Percentiles rank a stretch among this genome's conserved stretches.
Evolutionary conservation across 2,888 invertebrate species (phyloP).

Genomic region (Tholera decimalis): DNA sequence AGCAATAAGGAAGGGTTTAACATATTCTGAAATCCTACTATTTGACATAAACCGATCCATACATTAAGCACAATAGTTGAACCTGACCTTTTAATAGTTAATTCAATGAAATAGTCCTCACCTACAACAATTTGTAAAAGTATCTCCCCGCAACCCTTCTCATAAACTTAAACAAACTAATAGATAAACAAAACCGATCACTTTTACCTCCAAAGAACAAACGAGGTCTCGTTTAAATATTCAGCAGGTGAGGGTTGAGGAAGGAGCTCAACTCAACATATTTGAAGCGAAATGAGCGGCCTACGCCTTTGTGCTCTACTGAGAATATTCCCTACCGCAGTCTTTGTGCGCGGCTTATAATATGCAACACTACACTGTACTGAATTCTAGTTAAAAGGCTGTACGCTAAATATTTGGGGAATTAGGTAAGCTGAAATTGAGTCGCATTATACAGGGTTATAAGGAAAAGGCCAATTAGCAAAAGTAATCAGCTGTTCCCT

Average conservation of each 20-base stretch:
- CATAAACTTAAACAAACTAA: constrained; percentile 26
- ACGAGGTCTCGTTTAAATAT: constrained; percentile 37
- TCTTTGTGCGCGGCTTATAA: constrained; percentile 42
- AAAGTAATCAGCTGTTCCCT: no score
- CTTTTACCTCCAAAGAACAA: constrained; percentile 3
- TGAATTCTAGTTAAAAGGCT: neutral
- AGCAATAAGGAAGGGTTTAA: no score
- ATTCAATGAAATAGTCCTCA: constrained; percentile 23
- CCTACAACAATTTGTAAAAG: neutral
- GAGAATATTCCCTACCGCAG: constrained; percentile 44
- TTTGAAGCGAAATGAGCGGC: constrained; percentile 44
- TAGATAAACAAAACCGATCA: constrained; percentile 49
- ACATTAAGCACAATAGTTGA: no score
- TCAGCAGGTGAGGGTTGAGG: constrained; percentile 24
- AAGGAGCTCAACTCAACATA: constrained; percentile 34
- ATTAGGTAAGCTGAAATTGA: neutral
- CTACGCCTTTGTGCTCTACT: constrained; percentile 34
- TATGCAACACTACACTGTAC: constrained; percentile 24
- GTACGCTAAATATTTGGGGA: constrained; percentile 13
- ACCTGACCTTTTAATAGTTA: constrained; percentile 17
- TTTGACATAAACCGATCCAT: no score
- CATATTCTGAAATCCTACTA: no score
- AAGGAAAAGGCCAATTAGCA: no score
- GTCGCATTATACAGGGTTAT: neutral
- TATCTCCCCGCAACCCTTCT: constrained; percentile 17